These are phyloP conservation scores for Heliconius hewitsoni DNA, from an alignment of 1,140 invertebrate species.

Conservation along the genomic window DNA sequence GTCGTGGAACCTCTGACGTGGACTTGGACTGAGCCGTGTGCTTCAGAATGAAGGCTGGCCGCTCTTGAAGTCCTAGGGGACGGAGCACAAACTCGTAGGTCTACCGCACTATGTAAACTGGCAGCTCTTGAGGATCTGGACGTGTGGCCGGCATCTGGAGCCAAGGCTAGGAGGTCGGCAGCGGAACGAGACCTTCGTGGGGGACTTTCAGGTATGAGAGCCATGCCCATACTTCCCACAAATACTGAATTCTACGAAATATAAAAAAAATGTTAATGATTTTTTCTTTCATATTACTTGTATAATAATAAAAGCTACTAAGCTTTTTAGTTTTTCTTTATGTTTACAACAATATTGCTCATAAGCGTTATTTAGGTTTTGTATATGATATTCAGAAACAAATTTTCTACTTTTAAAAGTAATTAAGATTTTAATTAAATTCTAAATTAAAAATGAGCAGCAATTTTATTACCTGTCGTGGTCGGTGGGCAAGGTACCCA, in stretches of 20 bases:
- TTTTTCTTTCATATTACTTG: background rate
- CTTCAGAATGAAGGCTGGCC: slow-evolving; percentile 66
- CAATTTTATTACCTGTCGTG: slow-evolving; percentile 55
- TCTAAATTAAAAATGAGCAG: too few relatives aligned
- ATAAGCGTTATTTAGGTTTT: too few relatives aligned
- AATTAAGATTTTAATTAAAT: too few relatives aligned
- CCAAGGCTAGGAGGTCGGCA: slow-evolving; percentile 89
- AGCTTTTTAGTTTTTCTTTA: too few relatives aligned
- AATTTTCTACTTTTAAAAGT: too few relatives aligned
- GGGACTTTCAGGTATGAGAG: slow-evolving; percentile 82
- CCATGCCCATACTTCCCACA: slow-evolving; percentile 86
- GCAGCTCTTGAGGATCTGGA: slow-evolving; percentile 68
- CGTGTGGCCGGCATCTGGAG: slow-evolving; percentile 80
- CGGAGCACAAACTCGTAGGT: slow-evolving; percentile 60
- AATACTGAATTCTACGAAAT: slow-evolving; percentile 90
- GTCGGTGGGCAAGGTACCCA: slow-evolving; percentile 64
- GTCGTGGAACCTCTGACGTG: slow-evolving; percentile 65
- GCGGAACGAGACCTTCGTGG: slow-evolving; percentile 90
- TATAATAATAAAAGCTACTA: too few relatives aligned
- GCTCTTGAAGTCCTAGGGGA: slow-evolving; percentile 68
- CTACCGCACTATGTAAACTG: slow-evolving; percentile 71
- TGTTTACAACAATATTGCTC: too few relatives aligned
- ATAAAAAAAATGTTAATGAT: background rate
- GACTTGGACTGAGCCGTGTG: slow-evolving; percentile 64
- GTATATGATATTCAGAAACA: too few relatives aligned